Base-by-base conservation (phyloP, 2,797 vertebrate species). In the Hippoglossus hippoglossus region DNA sequence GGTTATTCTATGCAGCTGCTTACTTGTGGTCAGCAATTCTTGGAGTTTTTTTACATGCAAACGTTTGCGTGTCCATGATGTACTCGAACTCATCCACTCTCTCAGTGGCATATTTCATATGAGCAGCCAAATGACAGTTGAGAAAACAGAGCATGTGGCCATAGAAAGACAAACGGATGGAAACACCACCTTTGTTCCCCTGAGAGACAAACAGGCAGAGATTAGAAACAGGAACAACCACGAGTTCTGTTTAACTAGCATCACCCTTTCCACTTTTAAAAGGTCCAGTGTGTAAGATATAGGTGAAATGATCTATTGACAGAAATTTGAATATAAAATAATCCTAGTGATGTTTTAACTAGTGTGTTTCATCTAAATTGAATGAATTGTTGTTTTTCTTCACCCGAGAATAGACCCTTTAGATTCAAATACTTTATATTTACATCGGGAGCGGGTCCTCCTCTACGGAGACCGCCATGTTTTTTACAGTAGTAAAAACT, bases 121-220 rank as follows among this genome's bases (percentile, higher is more conserved):
- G 97, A 6, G 98, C 96, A 0, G 96, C 94, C 87, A 99, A 82
- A 91, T 99, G 98, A 87, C 98, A 99, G 92, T 99, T 99, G 73
- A 99, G 86, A 89, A 99, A 97, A 76, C 97, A 99, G 59, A 99
- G 0, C 10, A 86, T 92, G 84, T 96, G 97, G 5, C 98, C 97
- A 0, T 97, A 98, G 31, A 99, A 91, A 18, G 96, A 97, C 86
- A 98, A 73, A 51, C 95, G 95, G 57, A 96, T 28, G 1, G 94
- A 91, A 52, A 99, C 96, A 0, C 95, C 98, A 3, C 98, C 98
- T 94, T 99, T 99, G 91, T 99, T 99, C 7, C 98, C 98, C 98
- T 99, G 87, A 66, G 44, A 54, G 39, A 73, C 25, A 75, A 63
- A 78, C 1, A 52, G 34, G 10, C 51, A 47, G 8, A 52, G 8